Base-by-base conservation (phyloP, 2,888 invertebrate species). In the Phasia obesa region DNA sequence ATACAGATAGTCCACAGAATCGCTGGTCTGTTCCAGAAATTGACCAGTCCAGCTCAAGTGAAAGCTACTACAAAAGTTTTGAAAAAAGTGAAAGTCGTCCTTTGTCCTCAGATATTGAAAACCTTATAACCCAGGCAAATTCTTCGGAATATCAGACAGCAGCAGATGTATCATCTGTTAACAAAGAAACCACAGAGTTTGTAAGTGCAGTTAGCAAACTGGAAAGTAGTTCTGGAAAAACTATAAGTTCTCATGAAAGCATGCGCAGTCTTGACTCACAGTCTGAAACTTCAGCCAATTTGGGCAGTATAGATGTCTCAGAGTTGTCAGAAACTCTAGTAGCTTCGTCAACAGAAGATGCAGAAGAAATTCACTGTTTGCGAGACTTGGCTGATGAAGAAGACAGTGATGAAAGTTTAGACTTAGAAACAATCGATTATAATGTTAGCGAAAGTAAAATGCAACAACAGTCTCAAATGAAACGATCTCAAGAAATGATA, bases 271-370 rank as follows among this genome's bases (percentile, higher is more conserved):
- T 97, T 53, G 97, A 97, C 88, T 97, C 97, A 0, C 90, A 89
- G 25, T 89, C 89, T 2, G 95, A 97, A 91, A 96, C 96, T 85
- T 97, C 97, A 0, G 97, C 97, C 19, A 96, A 97, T 90, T 93
- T 97, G 76, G 97, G 96, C 0, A 97, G 97, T 88, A 94, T 97
- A 84, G 97, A 97, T 92, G 94, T 97, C 44, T 98, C 98, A 38
- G 98, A 98, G 91, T 93, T 96, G 27, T 98, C 98, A 0, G 98
- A 98, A 92, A 99, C 98, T 1, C 92, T 99, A 9, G 95, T 99
- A 11, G 97, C 98, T 15, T 98, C 98, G 2, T 95, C 96, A 9
- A 95, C 96, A 88, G 97, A 97, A 59, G 90, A 90, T 70, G 87
- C 87, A 2, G 91, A 92, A 15, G 93, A 93, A 88, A 92, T 93